Evolutionary conservation across 2,113 vertebrate species (phyloP).

Genomic region (Hydropotes inermis): DNA sequence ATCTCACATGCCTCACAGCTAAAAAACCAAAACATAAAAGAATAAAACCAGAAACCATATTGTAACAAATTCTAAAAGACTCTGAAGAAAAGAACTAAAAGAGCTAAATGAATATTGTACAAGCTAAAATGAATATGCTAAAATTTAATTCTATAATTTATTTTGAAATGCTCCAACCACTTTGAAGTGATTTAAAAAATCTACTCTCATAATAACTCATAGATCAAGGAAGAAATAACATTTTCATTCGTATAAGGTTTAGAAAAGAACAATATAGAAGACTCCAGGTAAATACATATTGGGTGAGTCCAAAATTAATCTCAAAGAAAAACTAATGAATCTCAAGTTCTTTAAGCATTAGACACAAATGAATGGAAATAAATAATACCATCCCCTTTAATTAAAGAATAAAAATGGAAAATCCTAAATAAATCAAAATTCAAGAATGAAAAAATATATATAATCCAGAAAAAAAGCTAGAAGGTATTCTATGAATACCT

Average conservation of each 20-base stretch:
- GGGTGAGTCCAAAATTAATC: constrained; percentile 35
- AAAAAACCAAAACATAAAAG: not conserved
- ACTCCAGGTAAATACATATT: constrained; percentile 14
- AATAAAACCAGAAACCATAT: not conserved
- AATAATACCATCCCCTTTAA: not conserved
- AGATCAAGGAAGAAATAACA: constrained; percentile 46
- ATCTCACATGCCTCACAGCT: not conserved
- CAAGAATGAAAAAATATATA: not conserved
- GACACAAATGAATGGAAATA: constrained; percentile 49
- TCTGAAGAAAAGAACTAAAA: not conserved
- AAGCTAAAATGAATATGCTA: not conserved
- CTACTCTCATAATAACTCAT: constrained; percentile 26
- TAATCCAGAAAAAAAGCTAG: not conserved
- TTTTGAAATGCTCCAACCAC: constrained; percentile 12
- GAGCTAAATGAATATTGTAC: not conserved
- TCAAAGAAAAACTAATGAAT: constrained; percentile 30
- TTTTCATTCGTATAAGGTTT: constrained; percentile 13
- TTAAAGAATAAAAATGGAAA: constrained; percentile 28
- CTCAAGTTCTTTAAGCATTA: constrained; percentile 33
- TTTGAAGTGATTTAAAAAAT: constrained; percentile 29
- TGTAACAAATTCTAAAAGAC: not conserved
- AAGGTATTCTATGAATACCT: not conserved
- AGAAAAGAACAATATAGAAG: constrained; percentile 14
- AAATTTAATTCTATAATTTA: constrained; percentile 5
- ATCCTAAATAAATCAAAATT: constrained; percentile 1